Percentiles rank a stretch among this genome's conserved stretches.
Evolutionary conservation across 2,113 vertebrate genomes (phyloP).

Genomic region (Sciurus niger): DNA sequence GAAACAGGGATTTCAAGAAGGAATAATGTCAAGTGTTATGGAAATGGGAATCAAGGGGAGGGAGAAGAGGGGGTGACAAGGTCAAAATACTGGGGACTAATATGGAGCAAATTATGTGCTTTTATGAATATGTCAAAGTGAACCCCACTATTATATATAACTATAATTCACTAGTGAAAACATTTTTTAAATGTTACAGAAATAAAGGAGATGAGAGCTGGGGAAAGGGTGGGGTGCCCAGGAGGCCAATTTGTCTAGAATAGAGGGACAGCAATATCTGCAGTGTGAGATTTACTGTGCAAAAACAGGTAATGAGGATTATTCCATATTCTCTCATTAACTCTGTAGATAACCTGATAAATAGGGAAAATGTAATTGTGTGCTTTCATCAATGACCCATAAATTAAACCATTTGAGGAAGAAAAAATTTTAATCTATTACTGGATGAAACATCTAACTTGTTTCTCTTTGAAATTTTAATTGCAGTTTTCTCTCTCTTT

Average conservation of each 20-base stretch:
- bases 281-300: neutral
- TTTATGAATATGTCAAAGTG: too few relatives aligned
- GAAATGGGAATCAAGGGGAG: neutral
- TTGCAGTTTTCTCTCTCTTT: neutral
- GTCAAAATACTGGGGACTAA: too few relatives aligned
- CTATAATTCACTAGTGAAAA: too few relatives aligned
- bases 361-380: neutral
- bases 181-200: neutral
- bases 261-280: neutral
- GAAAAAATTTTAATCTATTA: constrained; percentile 41
- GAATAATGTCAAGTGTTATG: neutral
- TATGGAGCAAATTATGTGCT: too few relatives aligned
- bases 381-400: neutral
- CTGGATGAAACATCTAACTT: neutral
- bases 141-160: too few relatives aligned
- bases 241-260: neutral
- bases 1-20: constrained; percentile 23
- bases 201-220: neutral
- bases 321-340: neutral
- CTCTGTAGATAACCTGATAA: neutral
- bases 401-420: constrained; percentile 17
- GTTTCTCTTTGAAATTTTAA: constrained; percentile 56
- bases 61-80: too few relatives aligned
- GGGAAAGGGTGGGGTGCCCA: neutral
- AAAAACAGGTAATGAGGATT: neutral